Conservation (phyloP, 2,113 vertebrate species). For the Tretioscincus oriximinensis region DNA sequence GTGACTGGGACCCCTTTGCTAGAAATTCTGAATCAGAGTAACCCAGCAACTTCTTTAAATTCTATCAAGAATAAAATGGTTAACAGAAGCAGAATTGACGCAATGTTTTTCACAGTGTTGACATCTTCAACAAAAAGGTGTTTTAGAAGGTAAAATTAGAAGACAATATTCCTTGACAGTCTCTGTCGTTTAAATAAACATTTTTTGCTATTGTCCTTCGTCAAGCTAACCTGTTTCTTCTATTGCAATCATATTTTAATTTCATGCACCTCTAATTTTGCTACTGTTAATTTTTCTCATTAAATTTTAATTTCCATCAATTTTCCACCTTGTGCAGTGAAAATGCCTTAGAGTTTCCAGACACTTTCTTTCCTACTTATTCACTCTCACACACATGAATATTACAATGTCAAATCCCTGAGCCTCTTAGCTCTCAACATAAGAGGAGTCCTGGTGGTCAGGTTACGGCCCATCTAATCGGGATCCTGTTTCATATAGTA, state of each 20-base stretch:
- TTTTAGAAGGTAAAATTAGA: neutral
- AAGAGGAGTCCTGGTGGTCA: too few species aligned
- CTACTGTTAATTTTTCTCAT: conserved; percentile 29
- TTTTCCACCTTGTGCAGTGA: conserved; percentile 19
- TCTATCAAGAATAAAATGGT: neutral
- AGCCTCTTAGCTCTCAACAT: neutral
- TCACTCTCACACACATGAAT: neutral
- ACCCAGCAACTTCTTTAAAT: neutral
- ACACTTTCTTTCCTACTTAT: neutral
- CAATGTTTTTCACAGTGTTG: neutral
- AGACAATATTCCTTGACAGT: neutral
- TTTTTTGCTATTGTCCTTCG: neutral
- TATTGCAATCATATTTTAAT: conserved; percentile 35
- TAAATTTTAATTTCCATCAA: conserved; percentile 23
- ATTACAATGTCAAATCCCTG: neutral
- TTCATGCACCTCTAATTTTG: conserved; percentile 31
- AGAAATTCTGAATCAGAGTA: too few species aligned
- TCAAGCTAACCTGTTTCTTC: conserved; percentile 1
- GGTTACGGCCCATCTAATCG: too few species aligned
- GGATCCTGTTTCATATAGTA: too few species aligned
- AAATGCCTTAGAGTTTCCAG: conserved; percentile 15
- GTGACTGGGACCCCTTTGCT: too few species aligned
- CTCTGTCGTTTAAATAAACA: conserved; percentile 25
- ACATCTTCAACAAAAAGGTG: conserved; percentile 3
- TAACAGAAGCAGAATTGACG: neutral